A percentile compares a stretch with the other conserved stretches of the same genome.
These are phyloP conservation scores for Agrilus planipennis DNA, from an alignment of 1,140 invertebrate genomes.

Conservation along the genomic window DNA sequence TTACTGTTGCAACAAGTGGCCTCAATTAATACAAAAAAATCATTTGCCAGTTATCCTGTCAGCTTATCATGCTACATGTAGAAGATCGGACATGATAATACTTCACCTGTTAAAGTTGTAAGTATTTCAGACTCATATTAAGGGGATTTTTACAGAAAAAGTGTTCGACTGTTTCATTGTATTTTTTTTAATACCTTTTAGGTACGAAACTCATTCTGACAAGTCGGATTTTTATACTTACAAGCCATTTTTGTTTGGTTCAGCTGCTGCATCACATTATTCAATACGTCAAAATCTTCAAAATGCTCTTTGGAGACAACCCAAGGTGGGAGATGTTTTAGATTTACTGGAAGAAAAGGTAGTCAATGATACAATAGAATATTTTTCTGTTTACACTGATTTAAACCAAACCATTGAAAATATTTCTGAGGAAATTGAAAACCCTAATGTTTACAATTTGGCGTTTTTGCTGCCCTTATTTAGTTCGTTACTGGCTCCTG, in stretches of 20 bases:
- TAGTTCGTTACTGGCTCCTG: conserved; percentile 48
- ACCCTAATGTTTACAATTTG: conserved; percentile 50
- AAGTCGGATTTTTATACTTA: conserved; percentile 43
- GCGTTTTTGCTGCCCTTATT: conserved; percentile 59
- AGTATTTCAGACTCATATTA: conserved; percentile 11
- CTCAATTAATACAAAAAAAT: conserved; percentile 43
- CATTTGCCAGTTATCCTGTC: conserved; percentile 60
- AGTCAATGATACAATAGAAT: conserved; percentile 51
- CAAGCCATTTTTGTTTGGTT: conserved; percentile 69
- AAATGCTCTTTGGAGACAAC: conserved; percentile 52
- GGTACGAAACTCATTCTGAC: conserved; percentile 20
- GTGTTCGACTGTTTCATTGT: too few species aligned
- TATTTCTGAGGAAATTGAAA: conserved; percentile 7
- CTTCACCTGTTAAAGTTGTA: conserved; percentile 25
- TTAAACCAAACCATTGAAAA: conserved; percentile 15
- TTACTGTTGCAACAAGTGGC: conserved; percentile 45
- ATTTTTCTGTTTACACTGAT: conserved; percentile 43
- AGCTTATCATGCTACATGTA: conserved; percentile 55
- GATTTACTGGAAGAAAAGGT: conserved; percentile 51
- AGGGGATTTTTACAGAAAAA: too few species aligned
- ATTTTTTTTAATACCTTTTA: too few species aligned
- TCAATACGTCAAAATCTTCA: conserved; percentile 47
- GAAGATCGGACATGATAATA: conserved; percentile 39
- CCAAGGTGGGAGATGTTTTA: conserved; percentile 55
- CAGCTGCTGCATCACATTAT: conserved; percentile 61